Base-by-base conservation (phyloP, 2,113 vertebrate genomes). In the Typhlomys cinereus region DNA sequence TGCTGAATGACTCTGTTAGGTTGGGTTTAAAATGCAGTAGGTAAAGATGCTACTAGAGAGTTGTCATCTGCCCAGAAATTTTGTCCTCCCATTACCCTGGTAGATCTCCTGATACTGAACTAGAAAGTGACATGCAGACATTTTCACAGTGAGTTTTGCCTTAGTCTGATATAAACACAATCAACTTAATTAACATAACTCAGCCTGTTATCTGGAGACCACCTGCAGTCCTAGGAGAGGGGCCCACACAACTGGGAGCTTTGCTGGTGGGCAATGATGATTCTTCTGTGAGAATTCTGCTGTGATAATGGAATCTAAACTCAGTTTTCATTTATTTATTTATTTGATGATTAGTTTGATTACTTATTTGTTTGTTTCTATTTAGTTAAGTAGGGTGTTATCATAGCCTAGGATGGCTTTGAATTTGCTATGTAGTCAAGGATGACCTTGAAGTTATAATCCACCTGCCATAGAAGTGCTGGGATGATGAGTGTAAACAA, bases 31-130 rank as follows among this genome's bases (percentile, higher is more conserved):
- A 80, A 46, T 71, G 84, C 67, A 52, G 44, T 61, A 52, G 46
- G 9, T 31, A 61, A 25, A n/a, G 76, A 15, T 1, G 54, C 80
- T 93, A 88, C 74, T 57, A 91, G 67, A 81, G 10, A 94, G 11
- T 66, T 86, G 41, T 94, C 82, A 84, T 66, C 27, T 91, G 59
- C 52, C 46, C 64, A 34, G 44, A 59, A 92, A 86, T 39, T 89
- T 36, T 29, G 75, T 29, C 31, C 87, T 90, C 81, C 44, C 87
- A 11, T 54, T 84, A 64, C 57, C 1, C 50, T 85, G 36, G 7
- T 81, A 87, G 90, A 84, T 5, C 1, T 78, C 52, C 57, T 67
- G 34, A 20, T 23, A 52, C 25, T 73, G 84, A 91, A 25, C 13
- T 57, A 86, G 74, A 54, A 25, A 13, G 62, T 80, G 67, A 54